These are phyloP conservation scores for Lepeophtheirus salmonis DNA, from an alignment of 1,140 invertebrate genomes.

Conservation along the genomic window DNA sequence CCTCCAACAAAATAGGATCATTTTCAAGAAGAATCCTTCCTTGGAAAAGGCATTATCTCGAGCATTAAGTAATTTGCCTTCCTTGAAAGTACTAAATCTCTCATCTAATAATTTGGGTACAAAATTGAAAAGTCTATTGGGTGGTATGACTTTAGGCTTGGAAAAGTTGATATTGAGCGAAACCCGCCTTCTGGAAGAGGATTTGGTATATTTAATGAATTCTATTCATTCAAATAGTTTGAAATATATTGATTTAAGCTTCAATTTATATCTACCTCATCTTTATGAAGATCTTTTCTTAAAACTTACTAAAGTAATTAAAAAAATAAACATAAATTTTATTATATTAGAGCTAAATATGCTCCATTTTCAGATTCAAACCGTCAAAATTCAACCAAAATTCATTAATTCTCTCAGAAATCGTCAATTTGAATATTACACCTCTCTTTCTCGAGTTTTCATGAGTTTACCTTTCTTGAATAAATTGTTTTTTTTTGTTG, in stretches of 20 bases:
- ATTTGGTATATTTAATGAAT: neutral
- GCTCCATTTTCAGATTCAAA: neutral
- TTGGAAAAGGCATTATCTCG: neutral
- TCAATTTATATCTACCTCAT: neutral
- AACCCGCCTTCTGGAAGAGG: neutral
- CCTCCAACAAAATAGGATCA: neutral
- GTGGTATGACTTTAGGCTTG: neutral
- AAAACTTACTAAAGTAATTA: neutral
- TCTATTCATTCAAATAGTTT: neutral
- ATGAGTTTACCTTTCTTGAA: neutral
- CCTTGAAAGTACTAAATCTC: neutral
- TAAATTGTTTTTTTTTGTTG: neutral
- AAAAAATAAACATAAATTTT: too few species aligned
- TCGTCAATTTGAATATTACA: neutral
- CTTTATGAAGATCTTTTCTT: neutral
- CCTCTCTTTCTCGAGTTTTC: neutral
- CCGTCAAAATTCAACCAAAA: neutral
- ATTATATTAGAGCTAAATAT: too few species aligned
- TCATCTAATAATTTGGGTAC: neutral
- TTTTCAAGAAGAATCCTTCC: neutral
- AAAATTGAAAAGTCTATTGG: neutral
- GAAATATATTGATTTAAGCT: neutral
- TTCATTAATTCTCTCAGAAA: neutral
- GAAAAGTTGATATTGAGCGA: neutral
- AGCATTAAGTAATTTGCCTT: neutral